These are phyloP conservation scores for Bombyx huttoni DNA, from an alignment of 2,888 invertebrate species.

Conservation along the genomic window DNA sequence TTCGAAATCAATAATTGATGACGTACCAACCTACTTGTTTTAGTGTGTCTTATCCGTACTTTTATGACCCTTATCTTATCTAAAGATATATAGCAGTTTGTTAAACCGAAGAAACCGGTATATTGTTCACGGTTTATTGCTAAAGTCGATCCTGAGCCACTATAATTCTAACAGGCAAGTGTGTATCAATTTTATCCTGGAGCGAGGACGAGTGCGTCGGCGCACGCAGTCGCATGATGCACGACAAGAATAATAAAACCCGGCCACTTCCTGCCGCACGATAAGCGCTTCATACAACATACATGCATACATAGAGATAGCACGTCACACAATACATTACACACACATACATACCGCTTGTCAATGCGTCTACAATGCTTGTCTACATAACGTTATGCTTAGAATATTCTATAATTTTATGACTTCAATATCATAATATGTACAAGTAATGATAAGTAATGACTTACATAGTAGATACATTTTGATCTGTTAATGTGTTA, in stretches of 20 bases:
- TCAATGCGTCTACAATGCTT: no score
- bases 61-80: background rate
- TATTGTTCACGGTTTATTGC: background rate
- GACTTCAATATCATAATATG: constrained; percentile 2
- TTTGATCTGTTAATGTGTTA: no score
- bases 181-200: constrained; percentile 47
- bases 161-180: background rate
- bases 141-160: background rate
- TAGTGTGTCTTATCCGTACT: background rate
- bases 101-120: background rate
- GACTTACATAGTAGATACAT: no score
- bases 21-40: no score
- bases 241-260: constrained; percentile 70
- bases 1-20: no score
- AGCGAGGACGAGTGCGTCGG: constrained; percentile 33
- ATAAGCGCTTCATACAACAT: constrained; percentile 52
- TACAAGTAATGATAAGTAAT: background rate
- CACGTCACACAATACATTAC: constrained; percentile 29
- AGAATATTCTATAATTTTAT: constrained; percentile 10
- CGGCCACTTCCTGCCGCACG: constrained; percentile 65
- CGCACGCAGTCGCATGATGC: constrained; percentile 56
- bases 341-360: constrained; percentile 5
- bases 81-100: background rate
- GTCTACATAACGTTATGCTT: constrained; percentile 23
- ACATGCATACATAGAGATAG: no score